Conservation (phyloP, 2,888 invertebrate genomes). For the Alentia gelatinosa region DNA sequence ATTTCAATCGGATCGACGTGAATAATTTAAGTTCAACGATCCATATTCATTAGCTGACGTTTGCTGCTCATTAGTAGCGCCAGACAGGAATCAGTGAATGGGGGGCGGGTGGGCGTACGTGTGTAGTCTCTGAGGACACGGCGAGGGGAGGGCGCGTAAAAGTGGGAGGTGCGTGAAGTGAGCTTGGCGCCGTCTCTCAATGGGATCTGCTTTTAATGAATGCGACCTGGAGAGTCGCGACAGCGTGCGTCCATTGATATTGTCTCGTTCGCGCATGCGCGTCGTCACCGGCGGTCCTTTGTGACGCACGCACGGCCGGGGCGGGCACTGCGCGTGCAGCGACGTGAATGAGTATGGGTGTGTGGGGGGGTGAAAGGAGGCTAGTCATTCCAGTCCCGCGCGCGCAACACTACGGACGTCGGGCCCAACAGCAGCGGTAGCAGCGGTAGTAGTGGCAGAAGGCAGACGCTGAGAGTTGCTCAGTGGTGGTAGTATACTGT, state of each 20-base stretch:
- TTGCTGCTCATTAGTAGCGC: slow-evolving; percentile 15
- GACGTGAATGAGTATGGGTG: neutral
- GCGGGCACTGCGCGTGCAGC: slow-evolving; percentile 7
- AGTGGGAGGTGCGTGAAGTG: slow-evolving; percentile 1
- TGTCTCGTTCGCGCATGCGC: slow-evolving; percentile 21
- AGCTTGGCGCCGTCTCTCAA: neutral
- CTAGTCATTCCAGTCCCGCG: neutral
- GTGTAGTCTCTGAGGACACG: neutral
- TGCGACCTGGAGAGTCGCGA: neutral
- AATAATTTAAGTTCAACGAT: slow-evolving; percentile 30
- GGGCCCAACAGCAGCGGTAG: neutral
- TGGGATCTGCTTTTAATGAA: neutral
- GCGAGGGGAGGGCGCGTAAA: neutral
- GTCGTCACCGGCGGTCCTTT: neutral
- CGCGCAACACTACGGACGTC: neutral
- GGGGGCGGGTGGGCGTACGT: neutral
- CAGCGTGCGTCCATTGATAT: slow-evolving; percentile 15
- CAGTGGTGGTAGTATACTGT: neutral
- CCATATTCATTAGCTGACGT: slow-evolving; percentile 36
- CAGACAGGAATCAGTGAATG: neutral
- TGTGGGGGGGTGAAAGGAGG: neutral
- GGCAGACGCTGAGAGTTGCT: neutral
- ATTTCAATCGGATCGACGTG: neutral
- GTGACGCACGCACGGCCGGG: slow-evolving; percentile 30
- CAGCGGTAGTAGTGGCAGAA: neutral